Percentiles rank a stretch among this genome's conserved stretches.
Evolutionary conservation across 1,140 invertebrate species (phyloP).

Genomic region (Lucilia sericata): DNA sequence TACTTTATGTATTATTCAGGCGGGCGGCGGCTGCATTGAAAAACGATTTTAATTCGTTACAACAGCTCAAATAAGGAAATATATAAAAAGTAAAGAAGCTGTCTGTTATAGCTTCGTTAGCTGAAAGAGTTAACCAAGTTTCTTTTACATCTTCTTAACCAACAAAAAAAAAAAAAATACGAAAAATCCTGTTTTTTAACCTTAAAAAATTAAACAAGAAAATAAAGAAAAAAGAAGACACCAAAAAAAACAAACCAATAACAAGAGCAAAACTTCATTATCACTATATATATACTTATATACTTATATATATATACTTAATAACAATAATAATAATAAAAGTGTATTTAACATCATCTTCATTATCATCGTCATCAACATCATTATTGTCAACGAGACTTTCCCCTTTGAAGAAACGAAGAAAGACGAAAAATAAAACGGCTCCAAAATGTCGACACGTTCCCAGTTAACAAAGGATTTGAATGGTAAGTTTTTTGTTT

Average conservation of each 20-base stretch:
- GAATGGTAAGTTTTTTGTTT: conserved; percentile 73
- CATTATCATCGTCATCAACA: neutral
- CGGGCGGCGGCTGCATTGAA: conserved; percentile 27
- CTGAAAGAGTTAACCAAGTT: conserved; percentile 6
- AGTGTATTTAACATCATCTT: conserved; percentile 13
- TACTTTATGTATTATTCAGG: neutral
- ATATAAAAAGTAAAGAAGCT: neutral
- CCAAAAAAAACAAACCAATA: neutral
- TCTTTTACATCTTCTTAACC: neutral
- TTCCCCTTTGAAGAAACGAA: conserved; percentile 44
- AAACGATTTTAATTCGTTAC: conserved; percentile 23
- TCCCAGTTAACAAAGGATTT: conserved; percentile 82
- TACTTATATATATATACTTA: too few relatives aligned
- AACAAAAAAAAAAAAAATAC: conserved; percentile 1
- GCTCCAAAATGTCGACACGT: conserved; percentile 75
- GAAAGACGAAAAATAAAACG: conserved; percentile 52
- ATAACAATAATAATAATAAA: too few relatives aligned
- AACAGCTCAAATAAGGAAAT: neutral
- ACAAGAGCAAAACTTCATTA: conserved; percentile 9
- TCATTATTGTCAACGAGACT: conserved; percentile 31
- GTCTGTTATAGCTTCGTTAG: neutral
- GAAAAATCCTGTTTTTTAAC: conserved; percentile 38
- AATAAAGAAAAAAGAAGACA: neutral
- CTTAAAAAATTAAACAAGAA: conserved; percentile 26
- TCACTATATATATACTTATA: too few relatives aligned